phyloP scores from a whole-genome alignment of 2,888 invertebrate genomes.

The Allacma fusca region DNA sequence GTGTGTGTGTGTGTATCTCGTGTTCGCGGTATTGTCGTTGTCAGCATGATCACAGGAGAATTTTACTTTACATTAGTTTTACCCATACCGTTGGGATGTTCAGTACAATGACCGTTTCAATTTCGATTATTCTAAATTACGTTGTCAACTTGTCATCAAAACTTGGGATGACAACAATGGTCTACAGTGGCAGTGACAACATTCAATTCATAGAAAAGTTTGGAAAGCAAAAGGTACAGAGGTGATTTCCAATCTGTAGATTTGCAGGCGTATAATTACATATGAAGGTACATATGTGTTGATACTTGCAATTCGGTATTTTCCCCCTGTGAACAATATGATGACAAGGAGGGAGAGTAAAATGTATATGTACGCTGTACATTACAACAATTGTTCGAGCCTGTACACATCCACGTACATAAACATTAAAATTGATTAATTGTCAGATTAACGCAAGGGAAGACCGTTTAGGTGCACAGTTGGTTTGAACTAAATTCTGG shows the following conservation, averaged over 20 bases:
- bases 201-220: background rate
- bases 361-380: too few species aligned
- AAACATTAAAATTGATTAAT: slow-evolving; percentile 13
- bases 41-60: too few species aligned
- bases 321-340: too few species aligned
- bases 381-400: too few species aligned
- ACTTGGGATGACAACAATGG: slow-evolving; percentile 7
- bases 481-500: background rate
- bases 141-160: slow-evolving; percentile 6
- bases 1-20: too few species aligned
- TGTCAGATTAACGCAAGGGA: background rate
- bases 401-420: too few species aligned
- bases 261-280: too few species aligned
- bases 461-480: background rate
- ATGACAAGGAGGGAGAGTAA: too few species aligned
- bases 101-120: background rate
- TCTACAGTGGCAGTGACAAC: background rate
- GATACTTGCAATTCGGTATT: too few species aligned
- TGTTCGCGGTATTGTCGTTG: too few species aligned
- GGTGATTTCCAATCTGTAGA: background rate
- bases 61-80: too few species aligned
- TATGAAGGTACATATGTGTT: too few species aligned
- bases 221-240: background rate
- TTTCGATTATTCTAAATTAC: slow-evolving; percentile 12
- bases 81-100: background rate